Base-by-base conservation (phyloP, 2,113 vertebrate genomes). In the Electrona antarctica region DNA sequence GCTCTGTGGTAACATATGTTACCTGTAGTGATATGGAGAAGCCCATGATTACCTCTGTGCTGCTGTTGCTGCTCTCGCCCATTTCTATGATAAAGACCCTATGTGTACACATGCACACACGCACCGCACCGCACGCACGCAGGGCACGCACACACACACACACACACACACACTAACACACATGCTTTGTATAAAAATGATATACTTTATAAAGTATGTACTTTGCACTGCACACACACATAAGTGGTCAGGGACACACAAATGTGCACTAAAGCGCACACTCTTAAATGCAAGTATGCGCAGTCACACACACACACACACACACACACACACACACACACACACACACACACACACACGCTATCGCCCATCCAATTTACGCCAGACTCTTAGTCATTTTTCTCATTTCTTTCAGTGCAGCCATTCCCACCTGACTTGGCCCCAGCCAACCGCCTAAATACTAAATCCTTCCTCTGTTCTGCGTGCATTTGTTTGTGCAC, bases 21-120 rank as follows among this genome's bases (percentile, higher is more conserved):
- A 69, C 74, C 64, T 76, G 80, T 65, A 74, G 67, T 45, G 64
- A 21, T 8, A 73, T 77, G 79, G 74, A 75, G 49, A 3, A 2
- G 11, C n/a, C 78, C 21, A 7, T 86, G 86, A 83, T 88, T 83
- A 82, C 87, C 76, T 78, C 78, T 76, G 78, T 29, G 49, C 49
- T 50, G 76, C 84, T 86, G 8, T 55, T 78, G 82, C 64, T 73
- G 0, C 79, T 60, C 28, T 60, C 67, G 77, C 75, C 64, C 56
- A 70, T 80, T 73, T 82, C 50, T 64, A 6, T 67, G 74, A 56
- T 75, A 73, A 75, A 77, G 57, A 82, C 60, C 64, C 67, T 46
- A 62, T 51, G 68, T 11, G 2, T 63, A 7, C 52, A 45, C 73
- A 0, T 52, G 63, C 48, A 2, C 64, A 47, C 5, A 45, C 2